Evolutionary conservation across 2,888 invertebrate genomes (phyloP).

Genomic region (Drosophila stalkeri): DNA sequence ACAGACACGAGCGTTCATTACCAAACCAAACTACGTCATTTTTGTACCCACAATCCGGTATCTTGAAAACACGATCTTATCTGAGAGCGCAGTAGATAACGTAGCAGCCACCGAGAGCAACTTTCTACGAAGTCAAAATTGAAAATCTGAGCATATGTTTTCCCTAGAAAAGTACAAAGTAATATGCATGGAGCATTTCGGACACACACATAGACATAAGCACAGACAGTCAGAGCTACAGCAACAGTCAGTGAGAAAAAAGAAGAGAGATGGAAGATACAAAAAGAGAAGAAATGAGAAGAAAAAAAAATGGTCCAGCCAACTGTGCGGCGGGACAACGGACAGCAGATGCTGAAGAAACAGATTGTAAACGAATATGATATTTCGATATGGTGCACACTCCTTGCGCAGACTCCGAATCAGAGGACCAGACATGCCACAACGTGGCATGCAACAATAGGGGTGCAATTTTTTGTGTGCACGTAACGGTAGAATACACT

Average conservation of each 20-base stretch:
- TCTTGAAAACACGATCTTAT: slow-evolving; percentile 38
- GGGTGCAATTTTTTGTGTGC: slow-evolving; percentile 79
- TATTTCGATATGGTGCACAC: slow-evolving; percentile 77
- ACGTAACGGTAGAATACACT: slow-evolving; percentile 76
- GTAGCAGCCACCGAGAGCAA: slow-evolving; percentile 16
- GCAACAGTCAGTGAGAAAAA: slow-evolving; percentile 25
- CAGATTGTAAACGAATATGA: slow-evolving; percentile 81
- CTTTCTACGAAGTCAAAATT: slow-evolving; percentile 42
- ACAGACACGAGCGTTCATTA: slow-evolving; percentile 3
- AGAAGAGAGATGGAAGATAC: slow-evolving; percentile 14
- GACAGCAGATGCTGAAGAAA: slow-evolving; percentile 75
- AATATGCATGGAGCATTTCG: slow-evolving; percentile 45
- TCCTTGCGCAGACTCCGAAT: slow-evolving; percentile 58
- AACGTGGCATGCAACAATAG: slow-evolving; percentile 62
- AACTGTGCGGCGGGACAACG: slow-evolving; percentile 52
- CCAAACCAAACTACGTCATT: slow-evolving; percentile 14
- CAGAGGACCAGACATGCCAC: slow-evolving; percentile 26
- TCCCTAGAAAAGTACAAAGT: slow-evolving; percentile 63
- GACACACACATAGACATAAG: slow-evolving; percentile 14
- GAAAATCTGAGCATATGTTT: slow-evolving; percentile 74
- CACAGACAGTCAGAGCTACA: slow-evolving; percentile 25
- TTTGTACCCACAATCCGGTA: slow-evolving; percentile 26
- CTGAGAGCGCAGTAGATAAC: slow-evolving; percentile 49
- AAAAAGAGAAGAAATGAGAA: slow-evolving; percentile 1
- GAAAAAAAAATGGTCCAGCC: slow-evolving; percentile 42